phyloP scores from a whole-genome alignment of 2,797 vertebrate genomes.

The Pteropus rufus region DNA sequence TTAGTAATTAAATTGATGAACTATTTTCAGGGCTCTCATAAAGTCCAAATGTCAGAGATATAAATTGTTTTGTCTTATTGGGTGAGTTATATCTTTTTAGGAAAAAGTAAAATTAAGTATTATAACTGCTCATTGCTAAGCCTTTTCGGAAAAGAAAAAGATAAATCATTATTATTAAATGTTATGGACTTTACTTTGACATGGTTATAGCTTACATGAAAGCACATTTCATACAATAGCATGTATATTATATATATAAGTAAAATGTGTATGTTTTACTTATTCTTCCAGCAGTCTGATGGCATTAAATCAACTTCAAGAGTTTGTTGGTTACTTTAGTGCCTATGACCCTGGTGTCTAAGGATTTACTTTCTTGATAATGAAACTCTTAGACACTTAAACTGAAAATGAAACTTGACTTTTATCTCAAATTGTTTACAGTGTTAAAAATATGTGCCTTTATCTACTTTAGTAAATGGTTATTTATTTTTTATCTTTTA shows the following conservation, averaged over 20 bases:
- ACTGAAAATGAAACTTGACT: not conserved
- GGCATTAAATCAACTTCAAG: not conserved
- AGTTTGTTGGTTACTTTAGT: not conserved
- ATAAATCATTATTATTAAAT: not conserved
- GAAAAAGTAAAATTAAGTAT: not conserved
- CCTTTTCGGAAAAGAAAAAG: not conserved
- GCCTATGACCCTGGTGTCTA: not conserved
- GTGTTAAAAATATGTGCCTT: not conserved
- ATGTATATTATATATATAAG: not conserved
- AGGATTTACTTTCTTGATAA: not conserved
- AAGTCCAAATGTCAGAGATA: constrained; percentile 17
- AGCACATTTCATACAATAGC: not conserved
- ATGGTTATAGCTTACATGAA: not conserved
- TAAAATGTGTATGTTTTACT: not conserved
- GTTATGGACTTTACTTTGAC: not conserved
- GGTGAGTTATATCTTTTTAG: constrained; percentile 17
- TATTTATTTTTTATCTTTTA: constrained; percentile 27
- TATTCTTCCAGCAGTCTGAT: not conserved
- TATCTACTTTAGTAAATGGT: not conserved
- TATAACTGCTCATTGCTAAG: not conserved
- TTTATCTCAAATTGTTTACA: not conserved
- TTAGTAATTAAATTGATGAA: constrained; percentile 47
- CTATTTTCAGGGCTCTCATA: not conserved
- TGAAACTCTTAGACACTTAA: not conserved
- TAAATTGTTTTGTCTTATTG: constrained; percentile 25